Base-by-base conservation (phyloP, 2,797 vertebrate genomes). In the Apodemus agrarius region DNA sequence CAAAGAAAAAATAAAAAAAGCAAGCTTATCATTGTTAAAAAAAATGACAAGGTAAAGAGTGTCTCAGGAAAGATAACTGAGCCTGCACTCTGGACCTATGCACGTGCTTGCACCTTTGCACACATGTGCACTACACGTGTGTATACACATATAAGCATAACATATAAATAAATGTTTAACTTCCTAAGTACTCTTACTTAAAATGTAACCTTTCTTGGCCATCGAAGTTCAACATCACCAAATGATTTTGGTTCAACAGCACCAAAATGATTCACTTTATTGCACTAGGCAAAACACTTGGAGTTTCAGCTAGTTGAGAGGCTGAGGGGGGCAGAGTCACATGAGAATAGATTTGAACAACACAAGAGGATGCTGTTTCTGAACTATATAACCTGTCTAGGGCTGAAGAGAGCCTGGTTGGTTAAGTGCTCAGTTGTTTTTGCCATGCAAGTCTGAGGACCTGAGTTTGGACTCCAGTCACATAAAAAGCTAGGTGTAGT, bases 171-270 rank as follows among this genome's bases (percentile, higher is more conserved):
- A 34, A 14, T 67, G 82, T 69, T 19, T 86, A 88, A 87, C 49
- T 85, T 93, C 69, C 63, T 76, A 67, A 74, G 24, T 74, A 82
- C 80, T 96, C 61, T 90, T 49, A 95, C 59, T 63, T 46, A 95
- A 16, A 90, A 83, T 81, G 92, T 83, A 87, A 93, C 40, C 14
- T 93, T 92, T 37, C 40, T 93, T 69, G 26, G 86, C 31, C 31
- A 95, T 63, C 74, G 16, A 92, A 90, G n/a, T 26, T 90, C 87
- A 94, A 86, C 49, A 67, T 49, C 43, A 67, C 11, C 43, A n/a
- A 95, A 93, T 14, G 94, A 69, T 1, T n/a, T n/a, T n/a, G n/a
- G n/a, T n/a, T n/a, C n/a, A n/a, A n/a, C n/a, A n/a, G n/a, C n/a
- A n/a, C n/a, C n/a, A n/a, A n/a, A n/a, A n/a, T n/a, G n/a, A n/a